Evolutionary conservation across 2,113 vertebrate genomes (phyloP).

Genomic region (Cyphomyrus plagiostoma): DNA sequence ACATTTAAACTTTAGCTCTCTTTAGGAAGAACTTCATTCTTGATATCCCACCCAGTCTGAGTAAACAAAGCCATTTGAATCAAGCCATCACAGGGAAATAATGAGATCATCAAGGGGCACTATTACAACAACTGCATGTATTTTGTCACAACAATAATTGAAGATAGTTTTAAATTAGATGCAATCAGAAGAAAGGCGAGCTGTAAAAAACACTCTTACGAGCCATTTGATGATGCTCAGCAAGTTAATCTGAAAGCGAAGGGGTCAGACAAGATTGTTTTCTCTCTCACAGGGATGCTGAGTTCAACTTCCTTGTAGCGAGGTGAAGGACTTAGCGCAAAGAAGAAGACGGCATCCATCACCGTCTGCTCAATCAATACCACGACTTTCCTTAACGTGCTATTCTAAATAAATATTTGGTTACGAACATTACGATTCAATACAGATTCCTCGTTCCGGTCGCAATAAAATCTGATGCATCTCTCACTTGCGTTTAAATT

Average conservation of each 20-base stretch:
- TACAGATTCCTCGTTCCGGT: neutral
- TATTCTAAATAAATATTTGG: slow-evolving; percentile 1
- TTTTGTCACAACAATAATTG: slow-evolving; percentile 33
- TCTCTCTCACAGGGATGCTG: neutral
- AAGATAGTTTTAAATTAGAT: slow-evolving; percentile 33
- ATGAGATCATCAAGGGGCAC: slow-evolving; percentile 19
- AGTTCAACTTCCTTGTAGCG: neutral
- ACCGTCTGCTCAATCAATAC: slow-evolving; percentile 20
- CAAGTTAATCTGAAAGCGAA: slow-evolving; percentile 23
- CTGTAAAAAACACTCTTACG: slow-evolving; percentile 27
- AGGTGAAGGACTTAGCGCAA: slow-evolving; percentile 12
- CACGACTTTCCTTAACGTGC: neutral
- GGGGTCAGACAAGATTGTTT: slow-evolving; percentile 30
- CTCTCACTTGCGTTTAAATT: neutral
- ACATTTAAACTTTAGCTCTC: neutral
- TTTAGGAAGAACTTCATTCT: neutral
- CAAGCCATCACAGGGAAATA: slow-evolving; percentile 25
- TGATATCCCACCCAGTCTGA: slow-evolving; percentile 15
- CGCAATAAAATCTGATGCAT: neutral
- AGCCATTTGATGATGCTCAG: slow-evolving; percentile 29
- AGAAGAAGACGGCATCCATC: slow-evolving; percentile 15
- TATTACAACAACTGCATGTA: slow-evolving; percentile 26
- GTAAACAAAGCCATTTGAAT: slow-evolving; percentile 19
- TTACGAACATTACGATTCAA: neutral
- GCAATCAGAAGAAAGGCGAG: slow-evolving; percentile 16